Base-by-base conservation (phyloP, 2,888 invertebrate species). In the Anarsia innoxiella region DNA sequence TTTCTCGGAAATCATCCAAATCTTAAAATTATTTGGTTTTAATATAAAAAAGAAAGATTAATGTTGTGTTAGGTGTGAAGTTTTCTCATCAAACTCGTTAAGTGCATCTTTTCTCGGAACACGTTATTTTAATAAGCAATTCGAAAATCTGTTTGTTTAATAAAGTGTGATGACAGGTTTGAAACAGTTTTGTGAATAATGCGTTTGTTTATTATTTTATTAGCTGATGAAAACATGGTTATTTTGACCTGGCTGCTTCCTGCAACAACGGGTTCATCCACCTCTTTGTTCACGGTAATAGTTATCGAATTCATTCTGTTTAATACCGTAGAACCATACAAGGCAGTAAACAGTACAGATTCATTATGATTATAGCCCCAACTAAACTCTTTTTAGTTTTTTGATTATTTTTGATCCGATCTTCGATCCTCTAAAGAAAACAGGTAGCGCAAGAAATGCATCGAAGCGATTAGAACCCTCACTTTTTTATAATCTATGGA, bases 11-110 rank as follows among this genome's bases (percentile, higher is more conserved):
- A 61, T 55, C 48, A 54, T 56, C 53, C 43, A 56, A 59, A 63
- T 66, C 48, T 48, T 38, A 43, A 45, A 45, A 44, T 53, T 64
- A 61, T 69, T 70, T 66, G 59, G 66, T 66, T 62, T 54, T 46
- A 6, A 27, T 11, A 32, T 52, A 57, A 63, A 61, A 61, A 64
- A 54, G 42, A 39, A 70, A 70, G 73, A 79, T 76, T 70, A 65
- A 76, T 78, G 66, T 59, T 49, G 45, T 49, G 32, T 34, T 59
- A 76, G 70, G 78, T 75, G 79, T 75, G 69, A 78, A 77, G 54
- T 62, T 62, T 46, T 54, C 49, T 46, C 42, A 47, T 52, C 48
- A 49, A 48, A 39, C 48, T 50, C 43, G 25, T 51, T 45, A 47
- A 56, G 46, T 46, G 51, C 31, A 38, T 48, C 45, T 48, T 33